Evolutionary conservation across 2,113 vertebrate genomes (phyloP), one percentile per base, ranked within the genome.

Genomic region (Willisornis vidua): DNA sequence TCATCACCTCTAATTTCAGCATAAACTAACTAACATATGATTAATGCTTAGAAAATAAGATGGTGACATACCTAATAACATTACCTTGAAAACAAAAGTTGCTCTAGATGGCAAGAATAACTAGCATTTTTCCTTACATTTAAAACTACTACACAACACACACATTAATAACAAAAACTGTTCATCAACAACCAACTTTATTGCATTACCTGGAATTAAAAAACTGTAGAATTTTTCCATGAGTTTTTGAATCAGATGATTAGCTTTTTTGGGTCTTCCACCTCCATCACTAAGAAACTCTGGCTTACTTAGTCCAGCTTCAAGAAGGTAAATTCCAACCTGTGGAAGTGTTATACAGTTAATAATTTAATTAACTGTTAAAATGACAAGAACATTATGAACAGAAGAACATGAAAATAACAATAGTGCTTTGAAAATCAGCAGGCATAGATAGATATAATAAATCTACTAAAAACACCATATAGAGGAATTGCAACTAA

Each of bases 151-250:
- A 35, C 23, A 41, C 46, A 39, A 39, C 52, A 41, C 13, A 61
- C 3, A 31, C 1, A 65, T 68, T 37, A 61, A 17, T 29, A 79
- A 76, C 12, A 76, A 78, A 46, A 49, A 52, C 6, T 58, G 49
- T 46, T 78, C 2, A n/a, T 37, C 24, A 63, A 14, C 25, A 62
- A 55, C 63, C 14, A 86, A 45, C 2, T 83, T 45, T 45, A 75
- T 45, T 33, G 19, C 31, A 83, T 94, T 97, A 99, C 99, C 99
- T 83, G 99, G 99, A 93, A 99, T 98, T 93, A 98, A 98, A 93
- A 99, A 99, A 95, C 98, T 98, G 58, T 99, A 98, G 91, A 99
- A 98, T 58, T 98, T 98, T 90, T 99, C 99, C 99, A 99, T 99
- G 46, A 99, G 93, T 97, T 98, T 99, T 95, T 99, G 99, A 97